Conservation (phyloP, 1,140 invertebrate species). For the Calycopis cecrops region DNA sequence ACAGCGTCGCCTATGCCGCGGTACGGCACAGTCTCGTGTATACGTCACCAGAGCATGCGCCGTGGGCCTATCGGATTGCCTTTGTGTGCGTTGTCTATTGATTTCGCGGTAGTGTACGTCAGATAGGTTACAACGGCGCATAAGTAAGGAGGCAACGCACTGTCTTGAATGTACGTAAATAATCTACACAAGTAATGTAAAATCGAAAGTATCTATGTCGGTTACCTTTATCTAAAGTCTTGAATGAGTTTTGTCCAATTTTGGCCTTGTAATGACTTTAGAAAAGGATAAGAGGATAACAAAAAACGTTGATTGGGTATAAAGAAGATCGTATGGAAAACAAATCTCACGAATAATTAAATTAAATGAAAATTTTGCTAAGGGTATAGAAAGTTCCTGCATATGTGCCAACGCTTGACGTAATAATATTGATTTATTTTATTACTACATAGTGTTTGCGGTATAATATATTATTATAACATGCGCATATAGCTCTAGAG, state of each 20-base stretch:
- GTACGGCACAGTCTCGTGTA: constrained; percentile 41
- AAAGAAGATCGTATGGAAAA: no score
- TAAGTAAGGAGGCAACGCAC: not conserved
- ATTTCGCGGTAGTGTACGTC: constrained; percentile 62
- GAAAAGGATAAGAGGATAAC: no score
- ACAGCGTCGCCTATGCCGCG: constrained; percentile 36
- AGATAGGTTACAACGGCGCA: constrained; percentile 28
- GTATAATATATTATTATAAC: no score
- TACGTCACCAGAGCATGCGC: constrained; percentile 50
- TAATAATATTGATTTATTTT: constrained; percentile 25
- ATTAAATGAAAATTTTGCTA: no score
- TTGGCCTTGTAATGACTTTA: no score
- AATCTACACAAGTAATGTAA: constrained; percentile 8
- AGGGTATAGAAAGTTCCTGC: no score
- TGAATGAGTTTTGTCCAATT: no score
- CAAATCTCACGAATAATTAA: no score
- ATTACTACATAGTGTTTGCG: not conserved
- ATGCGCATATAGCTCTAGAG: no score
- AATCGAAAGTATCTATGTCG: no score
- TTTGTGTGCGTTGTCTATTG: constrained; percentile 64
- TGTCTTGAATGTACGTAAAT: constrained; percentile 29
- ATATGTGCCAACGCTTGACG: not conserved
- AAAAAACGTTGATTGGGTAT: no score
- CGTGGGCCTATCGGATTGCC: constrained; percentile 22
- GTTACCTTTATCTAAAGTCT: no score